Base-by-base conservation (phyloP, 2,113 vertebrate genomes). In the Murina feae region DNA sequence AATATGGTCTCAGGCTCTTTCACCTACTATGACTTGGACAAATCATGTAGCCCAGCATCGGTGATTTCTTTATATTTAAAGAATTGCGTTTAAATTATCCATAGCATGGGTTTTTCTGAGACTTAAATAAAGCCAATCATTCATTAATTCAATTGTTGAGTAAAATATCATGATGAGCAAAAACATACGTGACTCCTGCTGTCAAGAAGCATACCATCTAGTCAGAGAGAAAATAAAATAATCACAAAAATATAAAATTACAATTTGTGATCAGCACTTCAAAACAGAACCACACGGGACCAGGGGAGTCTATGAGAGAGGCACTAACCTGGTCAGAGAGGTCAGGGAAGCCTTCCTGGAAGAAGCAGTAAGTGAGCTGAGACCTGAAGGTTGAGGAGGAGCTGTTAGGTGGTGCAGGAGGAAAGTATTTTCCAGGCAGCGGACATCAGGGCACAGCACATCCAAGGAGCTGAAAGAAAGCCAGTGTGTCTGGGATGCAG, bases 201-300 rank as follows among this genome's bases (percentile, higher is more conserved):
- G 5, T 69, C 72, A 65, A 44, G 16, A 32, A 93, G 30, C 25
- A 11, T 44, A 6, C 1, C 35, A 1, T 76, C 42, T 55, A 68
- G 68, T 79, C 53, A 84, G 37, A 89, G 47, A 86, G 32, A 86
- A 86, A 87, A 76, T 53, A 63, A 90, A 90, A 84, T 58, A 47
- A 28, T 66, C 69, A 87, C 39, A n/a, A 51, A 69, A 96, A 74
- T 68, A 11, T 39, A 42, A 65, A 32, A 85, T 68, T 37, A 32
- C 21, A 84, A 1, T 65, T 65, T 68, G 9, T 90, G 44, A 87
- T 42, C 58, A n/a, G 25, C 74, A 18, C 51, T 90, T 92, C 32
- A 69, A 74, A 84, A 32, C n/a, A 68, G 58, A 51, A 17, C 72
- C 32, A 28, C 28, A 3, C 8, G 20, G 55, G n/a, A 3, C 63